These are phyloP conservation scores for Cuculus canorus DNA, from an alignment of 2,797 vertebrate species.

Conservation along the genomic window DNA sequence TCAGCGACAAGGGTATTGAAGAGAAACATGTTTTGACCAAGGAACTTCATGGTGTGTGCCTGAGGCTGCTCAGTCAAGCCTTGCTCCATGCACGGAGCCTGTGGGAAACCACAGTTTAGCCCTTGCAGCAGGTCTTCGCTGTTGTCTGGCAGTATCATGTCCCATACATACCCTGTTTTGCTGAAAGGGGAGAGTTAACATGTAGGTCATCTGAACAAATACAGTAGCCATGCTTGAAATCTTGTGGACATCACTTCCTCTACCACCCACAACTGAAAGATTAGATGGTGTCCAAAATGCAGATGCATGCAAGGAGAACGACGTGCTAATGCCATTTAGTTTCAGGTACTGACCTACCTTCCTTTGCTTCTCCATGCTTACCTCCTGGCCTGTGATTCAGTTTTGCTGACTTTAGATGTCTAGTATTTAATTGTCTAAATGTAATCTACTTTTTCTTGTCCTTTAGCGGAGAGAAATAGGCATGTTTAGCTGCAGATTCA, in stretches of 20 bases:
- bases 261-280: not conserved
- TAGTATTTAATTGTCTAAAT: not conserved
- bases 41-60: not conserved
- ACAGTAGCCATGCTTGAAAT: not conserved
- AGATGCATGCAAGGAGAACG: not conserved
- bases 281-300: not conserved
- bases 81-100: not conserved
- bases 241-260: not conserved
- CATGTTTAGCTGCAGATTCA: not conserved
- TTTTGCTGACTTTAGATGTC: not conserved
- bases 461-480: not conserved
- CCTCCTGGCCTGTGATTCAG: not conserved
- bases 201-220: not conserved
- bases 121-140: not conserved
- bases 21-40: not conserved
- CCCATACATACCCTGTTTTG: not conserved
- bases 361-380: not conserved
- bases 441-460: not conserved
- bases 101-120: not conserved
- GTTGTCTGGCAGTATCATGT: not conserved
- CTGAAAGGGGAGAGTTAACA: not conserved
- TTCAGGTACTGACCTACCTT: not conserved
- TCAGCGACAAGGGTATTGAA: not conserved
- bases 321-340: fast-evolving
- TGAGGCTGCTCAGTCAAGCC: not conserved